Conservation (phyloP, 2,797 vertebrate species). For the Scolopax bukidnonensis region DNA sequence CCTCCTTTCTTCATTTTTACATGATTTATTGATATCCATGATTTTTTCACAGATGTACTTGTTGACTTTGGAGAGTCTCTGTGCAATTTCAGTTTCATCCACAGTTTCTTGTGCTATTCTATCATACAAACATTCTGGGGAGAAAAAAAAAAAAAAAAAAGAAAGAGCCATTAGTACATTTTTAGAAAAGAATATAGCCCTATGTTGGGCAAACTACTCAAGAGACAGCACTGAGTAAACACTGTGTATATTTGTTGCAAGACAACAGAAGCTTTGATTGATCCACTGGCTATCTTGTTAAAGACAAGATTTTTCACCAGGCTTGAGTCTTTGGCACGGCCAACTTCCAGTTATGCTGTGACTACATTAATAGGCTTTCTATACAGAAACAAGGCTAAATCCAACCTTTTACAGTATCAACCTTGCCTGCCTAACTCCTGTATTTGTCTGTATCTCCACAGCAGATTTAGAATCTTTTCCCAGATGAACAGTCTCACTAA, state of each 20-base stretch:
- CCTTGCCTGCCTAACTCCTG: not conserved
- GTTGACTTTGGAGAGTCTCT: constrained; percentile 99
- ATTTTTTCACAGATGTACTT: constrained; percentile 99
- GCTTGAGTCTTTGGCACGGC: not conserved
- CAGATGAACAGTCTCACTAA: not conserved
- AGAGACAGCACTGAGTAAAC: constrained; percentile 13
- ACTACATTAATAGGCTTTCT: constrained; percentile 21
- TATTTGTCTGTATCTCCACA: not conserved
- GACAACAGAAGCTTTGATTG: not conserved
- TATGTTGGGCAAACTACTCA: not conserved
- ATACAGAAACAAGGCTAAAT: not conserved
- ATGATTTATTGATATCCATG: constrained; percentile 99
- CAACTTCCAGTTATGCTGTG: constrained; percentile 35
- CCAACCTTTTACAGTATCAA: not conserved
- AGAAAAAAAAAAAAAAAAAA: constrained; percentile 56
- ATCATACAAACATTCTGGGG: constrained; percentile 96
- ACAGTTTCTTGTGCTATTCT: constrained; percentile 98
- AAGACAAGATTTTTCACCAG: not conserved
- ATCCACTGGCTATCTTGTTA: not conserved
- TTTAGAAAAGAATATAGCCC: constrained; percentile 11
- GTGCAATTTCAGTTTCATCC: constrained; percentile 98
- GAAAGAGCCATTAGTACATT: constrained; percentile 61
- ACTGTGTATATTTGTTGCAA: not conserved
- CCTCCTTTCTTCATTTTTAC: constrained; percentile 98
- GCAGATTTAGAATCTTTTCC: not conserved